Base-by-base conservation (phyloP, 2,113 vertebrate species). In the Scomber colias region DNA sequence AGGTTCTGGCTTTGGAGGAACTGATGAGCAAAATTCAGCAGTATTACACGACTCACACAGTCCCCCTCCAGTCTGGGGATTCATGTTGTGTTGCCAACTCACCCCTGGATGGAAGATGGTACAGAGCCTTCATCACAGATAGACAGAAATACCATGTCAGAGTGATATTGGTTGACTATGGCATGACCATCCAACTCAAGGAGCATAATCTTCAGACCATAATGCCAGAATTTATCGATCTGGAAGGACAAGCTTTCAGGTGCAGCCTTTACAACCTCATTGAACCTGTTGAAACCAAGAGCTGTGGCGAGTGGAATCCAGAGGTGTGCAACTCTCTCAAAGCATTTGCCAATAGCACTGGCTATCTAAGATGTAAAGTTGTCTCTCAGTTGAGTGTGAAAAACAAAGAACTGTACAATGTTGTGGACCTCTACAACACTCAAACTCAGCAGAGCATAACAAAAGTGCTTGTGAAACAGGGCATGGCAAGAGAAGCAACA, bases 221-320 rank as follows among this genome's bases (percentile, higher is more conserved):
- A 82, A 59, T 90, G 68, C 95, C 96, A 73, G 88, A 93, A 71
- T 96, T 95, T 79, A 54, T 95, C 21, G 8, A 69, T 68, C 90
- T 97, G 55, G 96, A 97, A 90, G 70, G 71, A 57, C 97, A 97
- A 68, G 96, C 97, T 4, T 97, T 98, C 88, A 92, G 90, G 65
- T 98, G 97, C 83, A 92, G 90, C 30, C 92, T 97, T 79, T 95
- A 90, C 75, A 80, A 92, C 35, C 71, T 94, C 30, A 87, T 91
- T 54, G 89, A 95, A 71, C 89, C 95, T 3, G 54, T 69, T 51
- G 91, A 81, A 59, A 49, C 9, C 75, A 82, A 85, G 5, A 40
- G 54, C 54, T 72, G 57, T 21, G 14, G 71, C 15, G 67, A 46
- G 2, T 96, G 95, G 94, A 94, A 87, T 87, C 79, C 55, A 19